These are phyloP conservation scores for Timema podura DNA, from an alignment of 2,888 invertebrate genomes.

Conservation along the genomic window DNA sequence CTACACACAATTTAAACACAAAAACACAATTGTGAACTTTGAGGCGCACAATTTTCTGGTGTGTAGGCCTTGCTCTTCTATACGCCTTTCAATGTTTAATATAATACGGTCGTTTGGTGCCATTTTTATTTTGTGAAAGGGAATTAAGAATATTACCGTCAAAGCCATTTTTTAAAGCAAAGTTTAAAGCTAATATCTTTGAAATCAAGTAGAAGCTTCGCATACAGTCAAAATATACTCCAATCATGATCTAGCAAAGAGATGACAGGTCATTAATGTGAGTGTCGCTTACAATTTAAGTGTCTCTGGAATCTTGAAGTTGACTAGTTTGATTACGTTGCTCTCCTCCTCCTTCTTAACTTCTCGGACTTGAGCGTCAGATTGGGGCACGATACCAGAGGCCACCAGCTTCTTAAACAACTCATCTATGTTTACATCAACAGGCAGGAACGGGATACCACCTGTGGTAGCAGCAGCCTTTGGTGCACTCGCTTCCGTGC, in stretches of 20 bases:
- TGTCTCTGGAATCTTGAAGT: conserved; percentile 65
- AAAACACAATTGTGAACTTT: no score
- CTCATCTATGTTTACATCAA: conserved; percentile 66
- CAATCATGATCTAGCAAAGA: no score
- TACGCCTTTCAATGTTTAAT: no score
- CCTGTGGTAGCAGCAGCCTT: conserved; percentile 42
- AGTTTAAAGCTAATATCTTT: neutral
- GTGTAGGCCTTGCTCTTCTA: no score
- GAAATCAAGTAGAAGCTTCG: no score
- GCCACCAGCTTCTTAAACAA: conserved; percentile 81
- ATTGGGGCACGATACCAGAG: conserved; percentile 64
- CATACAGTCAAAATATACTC: no score
- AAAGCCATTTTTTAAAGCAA: neutral
- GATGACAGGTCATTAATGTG: neutral
- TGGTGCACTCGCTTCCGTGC: no score
- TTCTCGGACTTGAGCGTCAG: conserved; percentile 20
- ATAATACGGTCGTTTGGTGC: no score
- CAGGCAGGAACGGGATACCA: conserved; percentile 29
- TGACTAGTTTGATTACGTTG: conserved; percentile 55
- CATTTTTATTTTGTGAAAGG: no score
- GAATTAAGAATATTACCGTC: no score
- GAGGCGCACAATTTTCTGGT: no score
- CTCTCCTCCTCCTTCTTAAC: conserved; percentile 36
- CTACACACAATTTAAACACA: no score
- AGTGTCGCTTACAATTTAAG: conserved; percentile 62